Evolutionary conservation across 2,113 vertebrate genomes (phyloP).

Genomic region (Carollia perspicillata): DNA sequence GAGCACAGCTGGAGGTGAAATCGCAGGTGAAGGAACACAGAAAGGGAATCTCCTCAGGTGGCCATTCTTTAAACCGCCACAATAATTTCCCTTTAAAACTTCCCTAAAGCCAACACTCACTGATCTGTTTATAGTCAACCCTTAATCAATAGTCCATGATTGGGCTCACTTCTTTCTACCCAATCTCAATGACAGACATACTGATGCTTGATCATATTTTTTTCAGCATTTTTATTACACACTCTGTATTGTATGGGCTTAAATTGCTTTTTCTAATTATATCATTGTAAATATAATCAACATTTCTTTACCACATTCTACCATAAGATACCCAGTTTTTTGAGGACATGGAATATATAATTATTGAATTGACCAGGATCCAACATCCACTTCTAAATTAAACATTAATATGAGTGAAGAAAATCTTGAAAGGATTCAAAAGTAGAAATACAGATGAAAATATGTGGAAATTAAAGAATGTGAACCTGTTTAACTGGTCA

Average conservation of each 20-base stretch:
- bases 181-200: background rate
- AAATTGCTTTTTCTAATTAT: background rate
- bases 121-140: background rate
- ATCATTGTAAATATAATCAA: background rate
- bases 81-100: background rate
- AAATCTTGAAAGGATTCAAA: background rate
- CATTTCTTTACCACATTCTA: background rate
- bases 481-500: background rate
- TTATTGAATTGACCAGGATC: background rate
- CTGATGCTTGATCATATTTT: background rate
- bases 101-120: background rate
- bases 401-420: conserved; percentile 11
- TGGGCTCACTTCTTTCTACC: background rate
- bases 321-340: background rate
- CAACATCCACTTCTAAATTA: conserved; percentile 2
- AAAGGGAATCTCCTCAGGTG: background rate
- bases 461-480: background rate
- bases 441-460: background rate
- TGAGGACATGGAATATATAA: background rate
- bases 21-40: no score
- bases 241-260: background rate
- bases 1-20: background rate
- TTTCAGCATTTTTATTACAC: background rate
- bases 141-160: background rate
- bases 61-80: background rate